phyloP scores from a whole-genome alignment of 2,797 vertebrate genomes.

The Tenualosa thibaudeaui region DNA sequence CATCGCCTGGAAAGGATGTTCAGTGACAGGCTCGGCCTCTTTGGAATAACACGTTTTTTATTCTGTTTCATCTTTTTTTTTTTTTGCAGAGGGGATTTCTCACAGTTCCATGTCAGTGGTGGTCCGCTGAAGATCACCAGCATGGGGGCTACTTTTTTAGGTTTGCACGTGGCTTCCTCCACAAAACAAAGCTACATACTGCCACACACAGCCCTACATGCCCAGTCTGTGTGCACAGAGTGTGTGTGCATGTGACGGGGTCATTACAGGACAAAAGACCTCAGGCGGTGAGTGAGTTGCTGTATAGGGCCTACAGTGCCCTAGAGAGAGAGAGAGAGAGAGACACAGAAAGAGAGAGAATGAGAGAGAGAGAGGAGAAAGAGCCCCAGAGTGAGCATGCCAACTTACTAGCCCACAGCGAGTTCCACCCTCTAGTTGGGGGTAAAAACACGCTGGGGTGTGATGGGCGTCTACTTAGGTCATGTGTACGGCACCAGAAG shows the following conservation, averaged over 20 bases:
- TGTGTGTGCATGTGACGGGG: background rate
- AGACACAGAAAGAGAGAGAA: background rate
- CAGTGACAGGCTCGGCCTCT: background rate
- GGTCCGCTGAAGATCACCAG: background rate
- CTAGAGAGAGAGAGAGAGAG: background rate
- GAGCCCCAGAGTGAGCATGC: background rate
- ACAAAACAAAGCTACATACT: background rate
- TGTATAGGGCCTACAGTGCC: background rate
- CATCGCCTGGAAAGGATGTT: background rate
- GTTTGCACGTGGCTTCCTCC: background rate
- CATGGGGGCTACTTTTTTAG: background rate
- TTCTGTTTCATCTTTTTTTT: no score
- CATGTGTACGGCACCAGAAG: background rate
- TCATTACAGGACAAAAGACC: background rate
- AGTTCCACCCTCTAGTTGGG: background rate
- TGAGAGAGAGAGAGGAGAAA: background rate
- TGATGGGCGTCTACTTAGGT: slow-evolving; percentile 11
- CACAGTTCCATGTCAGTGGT: background rate
- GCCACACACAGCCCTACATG: background rate
- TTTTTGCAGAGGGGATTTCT: no score
- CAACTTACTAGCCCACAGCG: background rate
- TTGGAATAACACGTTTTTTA: background rate
- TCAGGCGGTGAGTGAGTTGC: background rate
- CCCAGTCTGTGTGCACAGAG: background rate
- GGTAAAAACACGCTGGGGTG: background rate